Percentiles rank a stretch among this genome's conserved stretches.
phyloP scores from a whole-genome alignment of 2,797 vertebrate genomes.

The Xiphorhynchus erythropygius region DNA sequence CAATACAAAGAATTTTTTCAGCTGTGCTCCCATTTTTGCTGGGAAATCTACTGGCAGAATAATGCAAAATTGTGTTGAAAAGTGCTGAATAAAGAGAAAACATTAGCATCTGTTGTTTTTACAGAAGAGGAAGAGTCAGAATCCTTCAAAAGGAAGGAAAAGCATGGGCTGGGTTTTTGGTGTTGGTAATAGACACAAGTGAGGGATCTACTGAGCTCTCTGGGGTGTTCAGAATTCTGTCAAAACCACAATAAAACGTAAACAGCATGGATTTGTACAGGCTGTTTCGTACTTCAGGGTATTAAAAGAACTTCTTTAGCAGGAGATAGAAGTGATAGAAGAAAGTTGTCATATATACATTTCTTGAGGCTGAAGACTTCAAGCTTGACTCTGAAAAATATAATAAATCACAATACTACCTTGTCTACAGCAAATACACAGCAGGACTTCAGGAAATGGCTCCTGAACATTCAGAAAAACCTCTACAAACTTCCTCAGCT shows the following conservation, averaged over 20 bases:
- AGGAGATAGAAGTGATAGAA: background rate
- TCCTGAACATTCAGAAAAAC: background rate
- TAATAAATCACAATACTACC: background rate
- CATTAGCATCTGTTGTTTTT: background rate
- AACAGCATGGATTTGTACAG: background rate
- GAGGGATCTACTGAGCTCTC: background rate
- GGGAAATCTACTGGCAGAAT: background rate
- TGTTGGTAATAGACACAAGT: background rate
- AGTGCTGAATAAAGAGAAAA: background rate
- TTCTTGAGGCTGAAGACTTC: background rate
- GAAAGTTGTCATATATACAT: background rate
- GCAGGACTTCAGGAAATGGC: background rate
- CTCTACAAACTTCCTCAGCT: fast-evolving
- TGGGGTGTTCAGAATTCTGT: background rate
- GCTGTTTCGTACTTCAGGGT: background rate
- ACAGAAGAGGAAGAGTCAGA: background rate
- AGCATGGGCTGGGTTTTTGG: background rate
- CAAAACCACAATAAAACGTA: fast-evolving
- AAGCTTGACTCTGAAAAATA: background rate
- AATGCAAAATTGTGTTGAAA: background rate
- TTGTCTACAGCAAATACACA: background rate
- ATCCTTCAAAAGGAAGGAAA: background rate
- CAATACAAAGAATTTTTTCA: background rate
- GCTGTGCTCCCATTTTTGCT: background rate
- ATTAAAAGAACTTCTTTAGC: background rate